Evolutionary conservation across 2,113 vertebrate species (phyloP), one percentile per base, ranked within the genome.

Genomic region (Heterocephalus glaber): DNA sequence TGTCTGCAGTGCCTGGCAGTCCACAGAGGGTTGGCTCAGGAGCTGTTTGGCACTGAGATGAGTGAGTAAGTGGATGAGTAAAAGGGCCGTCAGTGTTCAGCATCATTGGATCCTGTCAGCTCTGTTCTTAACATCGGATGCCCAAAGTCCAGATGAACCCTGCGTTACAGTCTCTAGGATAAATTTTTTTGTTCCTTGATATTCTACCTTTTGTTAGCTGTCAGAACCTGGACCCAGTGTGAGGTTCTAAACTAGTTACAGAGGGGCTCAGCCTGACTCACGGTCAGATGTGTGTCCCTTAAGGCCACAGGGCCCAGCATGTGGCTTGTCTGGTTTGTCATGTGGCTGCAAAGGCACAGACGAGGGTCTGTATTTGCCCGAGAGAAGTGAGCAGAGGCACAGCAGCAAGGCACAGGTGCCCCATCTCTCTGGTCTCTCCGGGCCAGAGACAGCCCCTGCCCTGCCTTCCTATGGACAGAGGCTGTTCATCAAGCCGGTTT

Each of bases 151-250:
- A 81, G 30, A 77, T 35, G 81, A 95, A 82, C 24, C 30, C 54
- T 74, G 54, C 63, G 92, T 26, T 95, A 95, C 20, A 58, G 58
- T 90, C 56, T 93, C 58, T 61, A 86, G 66, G 74, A 90, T 26
- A 74, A n/a, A 88, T 41, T 89, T 60, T 52, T 74, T 74, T 74
- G 38, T 74, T 96, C 41, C 12, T 10, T 94, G 60, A 89, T 16
- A 16, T 56, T 24, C 41, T 79, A 58, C 86, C 56, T 65, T 84
- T 44, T 65, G 66, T 87, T 70, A 81, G 9, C 41, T 65, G 22
- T 81, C 38, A 90, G 74, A 84, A 89, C 77, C 70, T 44, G 89
- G 85, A 90, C 30, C 58, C 54, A 90, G 65, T 13, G 6, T 72
- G 54, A 60, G 1, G 41, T 79, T 89, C 30, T 95, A 68, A 38